Evolutionary conservation across 2,888 invertebrate genomes (phyloP), one percentile per base, ranked within the genome.

Genomic region (Melanostoma scalare): DNA sequence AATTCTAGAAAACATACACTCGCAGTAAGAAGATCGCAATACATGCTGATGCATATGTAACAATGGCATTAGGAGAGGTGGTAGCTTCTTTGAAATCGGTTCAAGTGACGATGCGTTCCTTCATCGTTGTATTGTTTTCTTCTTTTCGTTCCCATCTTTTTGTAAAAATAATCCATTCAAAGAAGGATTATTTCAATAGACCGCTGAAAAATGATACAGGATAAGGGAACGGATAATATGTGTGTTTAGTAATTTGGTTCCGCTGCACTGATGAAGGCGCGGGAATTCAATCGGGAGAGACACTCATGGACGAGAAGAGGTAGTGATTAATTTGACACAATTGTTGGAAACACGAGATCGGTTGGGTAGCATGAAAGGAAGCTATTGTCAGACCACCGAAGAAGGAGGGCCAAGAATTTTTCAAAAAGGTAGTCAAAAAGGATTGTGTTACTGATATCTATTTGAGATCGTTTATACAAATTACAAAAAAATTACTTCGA

Each of bases 251-350:
- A 36, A 61, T 63, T 46, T 31, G 20, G 55, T 46, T 68, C 10
- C 20, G 44, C 50, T 10, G 9, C 8, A 35, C 48, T n/a, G 9
- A 20, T 68, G 38, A 55, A 56, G 9, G 20, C 20, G 20, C 20
- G 20, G 6, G 38, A 60, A 53, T 44, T 5, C 60, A 44, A 60
- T 68, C 44, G 40, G 10, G 44, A 38, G 46, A 73, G 31, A 69
- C 10, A 31, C 44, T 10, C 69, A 46, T 55, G 71, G 53, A 10
- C 42, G 36, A 72, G 40, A 20, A 20, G 20, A 20, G 38, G 77
- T 73, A 73, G 78, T 78, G 82, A 82, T 82, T 82, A 82, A 82
- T 82, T 82, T 82, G 78, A 82, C 82, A 82, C 82, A 82, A 82
- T 82, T 78, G 78, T 73, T 73, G 30, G 72, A 61, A 44, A 56